Evolutionary conservation across 35 echinoderm and acorn worm species (phyloP).

Genomic region (Heliocidaris tuberculata): DNA sequence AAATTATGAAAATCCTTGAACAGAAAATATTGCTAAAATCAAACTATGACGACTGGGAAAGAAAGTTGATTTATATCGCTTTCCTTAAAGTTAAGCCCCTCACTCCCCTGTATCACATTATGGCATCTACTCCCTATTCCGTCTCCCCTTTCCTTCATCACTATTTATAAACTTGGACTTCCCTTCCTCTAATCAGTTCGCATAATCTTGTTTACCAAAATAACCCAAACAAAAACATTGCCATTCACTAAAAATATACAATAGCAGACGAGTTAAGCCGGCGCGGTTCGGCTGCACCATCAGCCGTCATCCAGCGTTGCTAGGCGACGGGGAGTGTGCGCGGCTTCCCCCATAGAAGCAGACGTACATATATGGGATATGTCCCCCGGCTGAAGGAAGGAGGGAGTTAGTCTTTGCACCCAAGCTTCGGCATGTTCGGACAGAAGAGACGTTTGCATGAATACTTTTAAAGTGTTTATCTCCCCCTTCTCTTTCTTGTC

Average conservation of each 20-base stretch:
- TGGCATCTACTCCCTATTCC: background rate
- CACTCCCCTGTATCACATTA: background rate
- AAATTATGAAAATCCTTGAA: background rate
- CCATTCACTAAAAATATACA: slow-evolving; percentile 33
- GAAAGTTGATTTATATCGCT: background rate
- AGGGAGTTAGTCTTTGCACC: background rate
- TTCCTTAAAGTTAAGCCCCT: background rate
- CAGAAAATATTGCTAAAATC: background rate
- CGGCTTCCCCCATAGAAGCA: background rate
- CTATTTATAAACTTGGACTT: background rate
- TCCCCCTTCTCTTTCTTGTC: background rate
- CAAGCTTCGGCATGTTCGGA: background rate
- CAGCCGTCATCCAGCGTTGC: slow-evolving; percentile 22
- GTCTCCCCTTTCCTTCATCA: background rate
- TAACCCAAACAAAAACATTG: slow-evolving; percentile 31
- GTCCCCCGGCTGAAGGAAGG: background rate
- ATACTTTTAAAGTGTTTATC: background rate
- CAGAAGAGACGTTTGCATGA: background rate
- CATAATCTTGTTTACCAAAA: slow-evolving; percentile 25
- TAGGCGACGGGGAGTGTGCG: background rate
- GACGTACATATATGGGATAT: slow-evolving; percentile 27
- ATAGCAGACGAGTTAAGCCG: background rate
- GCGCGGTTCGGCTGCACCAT: background rate
- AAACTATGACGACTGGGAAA: background rate
- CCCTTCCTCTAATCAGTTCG: background rate